Evolutionary conservation across 2,113 vertebrate species (phyloP).

Genomic region (Tyrannus savana): DNA sequence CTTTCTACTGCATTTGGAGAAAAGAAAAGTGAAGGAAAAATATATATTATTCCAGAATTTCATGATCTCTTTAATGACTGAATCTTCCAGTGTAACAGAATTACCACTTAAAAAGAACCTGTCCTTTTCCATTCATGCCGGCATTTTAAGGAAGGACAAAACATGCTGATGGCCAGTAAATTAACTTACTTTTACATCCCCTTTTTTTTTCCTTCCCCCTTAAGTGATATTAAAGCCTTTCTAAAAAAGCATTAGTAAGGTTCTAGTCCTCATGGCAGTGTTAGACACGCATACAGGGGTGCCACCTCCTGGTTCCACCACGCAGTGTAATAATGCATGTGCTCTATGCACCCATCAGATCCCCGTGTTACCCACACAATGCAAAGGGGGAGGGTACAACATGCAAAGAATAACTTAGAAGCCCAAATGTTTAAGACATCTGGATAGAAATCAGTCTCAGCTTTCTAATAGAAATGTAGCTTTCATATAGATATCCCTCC

Average conservation of each 20-base stretch:
- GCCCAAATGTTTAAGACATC: background rate
- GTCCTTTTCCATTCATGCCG: background rate
- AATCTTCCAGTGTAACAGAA: background rate
- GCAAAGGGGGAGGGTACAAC: background rate
- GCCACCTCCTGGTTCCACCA: background rate
- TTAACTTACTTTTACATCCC: background rate
- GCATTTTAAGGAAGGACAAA: background rate
- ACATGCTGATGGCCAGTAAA: background rate
- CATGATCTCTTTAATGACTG: background rate
- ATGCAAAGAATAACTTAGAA: background rate
- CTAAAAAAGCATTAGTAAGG: background rate
- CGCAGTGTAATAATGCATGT: fast-evolving
- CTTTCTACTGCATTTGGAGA: background rate
- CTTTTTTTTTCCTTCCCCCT: too few species aligned
- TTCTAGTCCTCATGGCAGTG: background rate
- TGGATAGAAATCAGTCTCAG: background rate
- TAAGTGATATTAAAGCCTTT: background rate
- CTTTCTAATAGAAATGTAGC: background rate
- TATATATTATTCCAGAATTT: background rate
- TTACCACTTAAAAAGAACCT: background rate
- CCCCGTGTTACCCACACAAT: fast-evolving
- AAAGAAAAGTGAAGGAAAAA: background rate
- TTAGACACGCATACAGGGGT: background rate
- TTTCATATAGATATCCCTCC: background rate
- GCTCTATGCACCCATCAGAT: fast-evolving